Evolutionary conservation across 2,113 vertebrate species (phyloP).

Genomic region (Dasyprocta punctata): DNA sequence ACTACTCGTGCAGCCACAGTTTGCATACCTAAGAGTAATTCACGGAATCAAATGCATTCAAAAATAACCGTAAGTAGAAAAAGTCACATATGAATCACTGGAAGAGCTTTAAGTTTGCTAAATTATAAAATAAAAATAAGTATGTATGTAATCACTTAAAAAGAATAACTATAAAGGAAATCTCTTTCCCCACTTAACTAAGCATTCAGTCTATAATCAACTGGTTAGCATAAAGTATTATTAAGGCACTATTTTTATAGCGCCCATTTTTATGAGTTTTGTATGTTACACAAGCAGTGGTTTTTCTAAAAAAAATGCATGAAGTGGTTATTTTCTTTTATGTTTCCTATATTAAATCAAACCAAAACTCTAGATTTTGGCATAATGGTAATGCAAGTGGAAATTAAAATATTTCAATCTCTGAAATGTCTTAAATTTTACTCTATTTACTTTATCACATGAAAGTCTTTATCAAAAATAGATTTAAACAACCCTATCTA

Average conservation of each 20-base stretch:
- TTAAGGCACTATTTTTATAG: slow-evolving; percentile 67
- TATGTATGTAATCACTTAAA: slow-evolving; percentile 39
- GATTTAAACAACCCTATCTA: slow-evolving; percentile 35
- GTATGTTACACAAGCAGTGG: background rate
- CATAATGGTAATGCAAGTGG: slow-evolving; percentile 58
- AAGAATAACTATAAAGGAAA: slow-evolving; percentile 67
- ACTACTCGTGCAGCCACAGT: background rate
- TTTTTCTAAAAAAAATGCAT: background rate
- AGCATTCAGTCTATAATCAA: slow-evolving; percentile 57
- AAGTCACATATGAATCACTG: slow-evolving; percentile 49
- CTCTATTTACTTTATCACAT: background rate
- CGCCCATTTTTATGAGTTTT: slow-evolving; percentile 55
- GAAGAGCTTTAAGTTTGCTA: slow-evolving; percentile 17
- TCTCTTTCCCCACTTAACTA: slow-evolving; percentile 50
- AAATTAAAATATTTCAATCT: slow-evolving; percentile 46
- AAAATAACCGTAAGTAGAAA: slow-evolving; percentile 61
- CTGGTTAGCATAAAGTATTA: slow-evolving; percentile 63
- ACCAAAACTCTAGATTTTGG: slow-evolving; percentile 56
- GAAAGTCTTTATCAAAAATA: slow-evolving; percentile 49
- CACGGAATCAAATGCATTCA: slow-evolving; percentile 47
- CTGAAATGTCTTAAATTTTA: slow-evolving; percentile 60
- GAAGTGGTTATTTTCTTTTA: slow-evolving; percentile 57
- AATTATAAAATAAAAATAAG: too few relatives aligned
- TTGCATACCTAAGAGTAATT: slow-evolving; percentile 62
- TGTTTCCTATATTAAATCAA: slow-evolving; percentile 51